These are phyloP conservation scores for western clawed frog (Xenopus tropicalis) DNA, from an alignment of 2,113 vertebrate genomes.

Conservation along the genomic window UCB_Xtro_10.0 CM004443.2:29823001-29823500, in stretches of 20 bases:
- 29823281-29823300: slow-evolving; percentile 84
- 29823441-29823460: too few relatives aligned
- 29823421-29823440: too few relatives aligned
- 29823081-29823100: slow-evolving; percentile 82
- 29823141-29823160: slow-evolving; percentile 63
- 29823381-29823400: slow-evolving; percentile 58
- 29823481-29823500: too few relatives aligned
- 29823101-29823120: slow-evolving; percentile 98
- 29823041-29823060: slow-evolving; percentile 83
- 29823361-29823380: slow-evolving; percentile 94
- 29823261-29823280: slow-evolving; percentile 41
- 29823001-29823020: slow-evolving; percentile 68
- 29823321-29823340: slow-evolving; percentile 92
- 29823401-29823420: slow-evolving; percentile 48
- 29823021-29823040: slow-evolving; percentile 86
- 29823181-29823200: too few relatives aligned
- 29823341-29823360: slow-evolving; percentile 96
- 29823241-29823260: slow-evolving; percentile 54
- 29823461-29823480: too few relatives aligned
- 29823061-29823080: slow-evolving; percentile 90
- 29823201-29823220: too few relatives aligned
- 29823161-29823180: too few relatives aligned
- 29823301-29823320: slow-evolving; percentile 86
- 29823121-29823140: slow-evolving; percentile 87
- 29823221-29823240: slow-evolving; percentile 6